These are phyloP conservation scores for Rattus rattus DNA, from an alignment of 2,113 vertebrate genomes.

Conservation along the genomic window DNA sequence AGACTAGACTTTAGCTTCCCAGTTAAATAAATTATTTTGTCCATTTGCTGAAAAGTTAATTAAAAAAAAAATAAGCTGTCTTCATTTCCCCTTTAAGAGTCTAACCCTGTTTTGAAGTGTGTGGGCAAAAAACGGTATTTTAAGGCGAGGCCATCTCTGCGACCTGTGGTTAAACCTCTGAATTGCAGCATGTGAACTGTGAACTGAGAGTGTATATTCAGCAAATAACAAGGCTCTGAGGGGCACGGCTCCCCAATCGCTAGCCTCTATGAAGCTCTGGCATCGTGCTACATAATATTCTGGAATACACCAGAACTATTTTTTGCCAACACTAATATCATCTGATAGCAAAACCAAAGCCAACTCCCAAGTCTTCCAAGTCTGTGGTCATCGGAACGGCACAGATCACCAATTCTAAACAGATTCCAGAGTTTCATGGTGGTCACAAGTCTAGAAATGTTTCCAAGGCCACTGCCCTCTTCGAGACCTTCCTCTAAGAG, in stretches of 20 bases:
- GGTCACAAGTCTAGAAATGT: slow-evolving; percentile 42
- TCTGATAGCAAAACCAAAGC: slow-evolving; percentile 70
- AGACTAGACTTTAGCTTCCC: slow-evolving; percentile 27
- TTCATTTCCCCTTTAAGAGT: slow-evolving; percentile 52
- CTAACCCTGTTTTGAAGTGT: slow-evolving; percentile 57
- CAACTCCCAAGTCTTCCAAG: slow-evolving; percentile 36
- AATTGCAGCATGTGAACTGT: slow-evolving; percentile 56
- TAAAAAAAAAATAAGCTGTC: background rate
- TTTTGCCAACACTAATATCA: slow-evolving; percentile 73
- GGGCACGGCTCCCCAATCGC: slow-evolving; percentile 23
- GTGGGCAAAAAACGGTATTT: slow-evolving; percentile 63
- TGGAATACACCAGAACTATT: background rate
- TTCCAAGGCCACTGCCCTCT: background rate
- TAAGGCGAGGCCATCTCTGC: slow-evolving; percentile 51
- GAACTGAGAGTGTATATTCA: slow-evolving; percentile 59
- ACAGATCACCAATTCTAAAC: slow-evolving; percentile 42
- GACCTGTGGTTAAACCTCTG: slow-evolving; percentile 60
- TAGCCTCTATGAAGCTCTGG: slow-evolving; percentile 49
- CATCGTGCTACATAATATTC: slow-evolving; percentile 12
- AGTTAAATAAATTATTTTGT: background rate
- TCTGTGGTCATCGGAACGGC: slow-evolving; percentile 54
- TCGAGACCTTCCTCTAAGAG: background rate
- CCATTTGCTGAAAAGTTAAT: background rate
- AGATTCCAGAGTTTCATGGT: slow-evolving; percentile 11
- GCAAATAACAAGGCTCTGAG: slow-evolving; percentile 61